Conservation (phyloP, 2,113 vertebrate genomes). For the Phaethon lepturus region DNA sequence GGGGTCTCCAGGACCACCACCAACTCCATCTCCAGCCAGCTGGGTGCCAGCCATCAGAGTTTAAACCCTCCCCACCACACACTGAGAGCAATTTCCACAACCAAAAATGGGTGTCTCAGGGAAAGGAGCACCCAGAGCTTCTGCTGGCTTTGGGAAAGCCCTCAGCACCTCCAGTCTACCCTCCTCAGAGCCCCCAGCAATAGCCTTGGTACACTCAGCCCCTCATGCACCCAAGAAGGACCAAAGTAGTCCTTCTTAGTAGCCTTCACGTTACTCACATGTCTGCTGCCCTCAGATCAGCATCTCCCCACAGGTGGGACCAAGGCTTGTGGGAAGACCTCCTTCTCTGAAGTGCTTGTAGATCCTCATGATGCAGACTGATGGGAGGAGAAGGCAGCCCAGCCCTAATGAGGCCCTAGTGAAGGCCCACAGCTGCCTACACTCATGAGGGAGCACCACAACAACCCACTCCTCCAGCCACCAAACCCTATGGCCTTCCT, state of each 20-base stretch:
- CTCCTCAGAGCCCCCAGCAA: neutral
- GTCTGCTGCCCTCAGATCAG: neutral
- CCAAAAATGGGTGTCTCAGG: accelerated
- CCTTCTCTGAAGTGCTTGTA: accelerated
- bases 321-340: accelerated
- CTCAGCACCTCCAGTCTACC: neutral
- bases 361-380: neutral
- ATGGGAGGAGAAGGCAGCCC: accelerated
- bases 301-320: accelerated
- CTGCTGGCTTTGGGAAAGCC: neutral
- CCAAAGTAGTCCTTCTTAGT: accelerated
- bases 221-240: neutral
- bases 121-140: neutral
- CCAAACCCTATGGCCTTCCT: accelerated
- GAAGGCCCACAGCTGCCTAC: neutral
- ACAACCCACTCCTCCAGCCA: accelerated
- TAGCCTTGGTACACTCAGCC: accelerated
- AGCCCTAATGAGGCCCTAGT: accelerated
- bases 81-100: too few relatives aligned
- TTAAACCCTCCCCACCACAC: neutral
- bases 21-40: accelerated
- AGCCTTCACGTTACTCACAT: neutral
- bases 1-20: neutral
- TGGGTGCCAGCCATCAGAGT: neutral
- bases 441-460: neutral